These are phyloP conservation scores for Pelmatolapia mariae DNA, from an alignment of 2,113 vertebrate species.

Conservation along the genomic window DNA sequence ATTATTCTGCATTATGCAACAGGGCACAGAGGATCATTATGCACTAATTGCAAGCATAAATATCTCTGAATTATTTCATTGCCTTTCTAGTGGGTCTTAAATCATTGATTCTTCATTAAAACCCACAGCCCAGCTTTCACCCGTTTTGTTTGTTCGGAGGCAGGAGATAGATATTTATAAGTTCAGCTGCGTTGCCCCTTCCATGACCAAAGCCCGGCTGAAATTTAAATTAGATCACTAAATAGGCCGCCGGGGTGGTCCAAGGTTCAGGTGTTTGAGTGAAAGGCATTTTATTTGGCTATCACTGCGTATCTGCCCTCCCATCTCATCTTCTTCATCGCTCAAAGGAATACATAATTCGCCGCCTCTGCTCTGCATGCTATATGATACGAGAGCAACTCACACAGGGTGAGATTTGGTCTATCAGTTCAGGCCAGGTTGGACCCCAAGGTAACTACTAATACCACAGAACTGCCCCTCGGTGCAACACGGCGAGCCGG, in stretches of 20 bases:
- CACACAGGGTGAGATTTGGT: neutral
- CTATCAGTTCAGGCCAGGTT: constrained; percentile 19
- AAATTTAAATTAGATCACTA: constrained; percentile 23
- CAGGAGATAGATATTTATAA: neutral
- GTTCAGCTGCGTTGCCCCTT: neutral
- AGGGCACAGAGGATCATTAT: neutral
- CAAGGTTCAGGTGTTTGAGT: constrained; percentile 12
- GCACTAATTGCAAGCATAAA: constrained; percentile 20
- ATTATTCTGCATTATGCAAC: neutral
- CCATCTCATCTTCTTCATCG: constrained; percentile 14
- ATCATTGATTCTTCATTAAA: constrained; percentile 3
- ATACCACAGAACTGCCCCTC: neutral
- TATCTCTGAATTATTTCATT: neutral
- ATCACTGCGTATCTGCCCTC: constrained; percentile 13
- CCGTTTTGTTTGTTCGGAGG: neutral
- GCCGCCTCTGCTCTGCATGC: neutral
- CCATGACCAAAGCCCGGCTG: neutral
- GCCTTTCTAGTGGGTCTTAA: neutral
- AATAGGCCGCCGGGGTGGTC: neutral
- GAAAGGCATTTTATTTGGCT: constrained; percentile 27
- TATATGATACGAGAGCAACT: neutral
- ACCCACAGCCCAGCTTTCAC: neutral
- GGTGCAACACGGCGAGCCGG: neutral
- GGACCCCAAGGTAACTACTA: constrained; percentile 5
- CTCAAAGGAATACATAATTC: constrained; percentile 25